A percentile compares a stretch with the other conserved stretches of the same genome.
These are phyloP conservation scores for Pecten maximus DNA, from an alignment of 2,888 invertebrate genomes.

Conservation along the genomic window DNA sequence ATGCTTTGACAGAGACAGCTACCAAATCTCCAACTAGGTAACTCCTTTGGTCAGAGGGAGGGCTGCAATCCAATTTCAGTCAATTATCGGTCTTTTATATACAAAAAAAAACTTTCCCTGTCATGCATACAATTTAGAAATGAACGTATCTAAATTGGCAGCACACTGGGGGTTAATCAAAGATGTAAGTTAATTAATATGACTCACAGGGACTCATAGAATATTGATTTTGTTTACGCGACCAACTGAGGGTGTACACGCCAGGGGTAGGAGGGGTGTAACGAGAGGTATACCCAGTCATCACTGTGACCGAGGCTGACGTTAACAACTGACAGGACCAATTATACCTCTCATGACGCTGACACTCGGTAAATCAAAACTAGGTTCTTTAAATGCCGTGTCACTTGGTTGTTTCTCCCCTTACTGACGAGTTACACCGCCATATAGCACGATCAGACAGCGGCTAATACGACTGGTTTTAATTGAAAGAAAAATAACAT, in stretches of 20 bases:
- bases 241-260: background rate
- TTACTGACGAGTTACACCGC: background rate
- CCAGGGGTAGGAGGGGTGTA: background rate
- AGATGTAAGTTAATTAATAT: background rate
- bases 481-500: background rate
- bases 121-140: background rate
- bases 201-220: background rate
- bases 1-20: too few species aligned
- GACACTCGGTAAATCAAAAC: background rate
- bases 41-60: background rate
- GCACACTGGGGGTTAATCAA: background rate
- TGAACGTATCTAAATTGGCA: background rate
- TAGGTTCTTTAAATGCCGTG: background rate
- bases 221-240: conserved; percentile 6
- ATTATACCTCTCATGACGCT: background rate
- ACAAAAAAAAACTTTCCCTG: background rate
- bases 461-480: background rate
- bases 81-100: too few species aligned
- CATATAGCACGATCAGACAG: background rate
- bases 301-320: background rate
- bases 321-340: background rate
- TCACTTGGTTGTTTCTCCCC: background rate
- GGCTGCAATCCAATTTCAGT: background rate
- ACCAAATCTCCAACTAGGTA: background rate
- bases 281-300: background rate